A percentile compares a stretch with the other conserved stretches of the same genome.
Conservation (phyloP, 1,140 invertebrate species). For the Trinorchestia longiramus region DNA sequence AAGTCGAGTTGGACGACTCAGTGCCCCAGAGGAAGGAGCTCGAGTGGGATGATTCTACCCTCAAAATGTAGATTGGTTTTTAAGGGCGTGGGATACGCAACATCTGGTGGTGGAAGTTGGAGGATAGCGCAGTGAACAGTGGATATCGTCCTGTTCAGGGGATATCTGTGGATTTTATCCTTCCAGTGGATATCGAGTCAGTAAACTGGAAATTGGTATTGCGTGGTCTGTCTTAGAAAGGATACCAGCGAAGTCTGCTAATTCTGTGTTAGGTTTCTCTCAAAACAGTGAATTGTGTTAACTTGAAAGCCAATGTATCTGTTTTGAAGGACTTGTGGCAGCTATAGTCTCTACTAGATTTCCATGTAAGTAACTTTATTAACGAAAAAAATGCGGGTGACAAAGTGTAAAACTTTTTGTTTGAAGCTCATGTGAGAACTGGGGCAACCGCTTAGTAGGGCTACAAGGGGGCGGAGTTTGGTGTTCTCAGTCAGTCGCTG, state of each 20-base stretch:
- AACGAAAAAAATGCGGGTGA: not conserved
- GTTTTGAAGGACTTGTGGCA: too few relatives aligned
- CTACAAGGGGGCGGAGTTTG: not conserved
- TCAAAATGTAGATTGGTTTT: conserved; percentile 72
- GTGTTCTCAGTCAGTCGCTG: not conserved
- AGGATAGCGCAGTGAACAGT: too few relatives aligned
- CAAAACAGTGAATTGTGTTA: too few relatives aligned
- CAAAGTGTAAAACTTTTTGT: not conserved
- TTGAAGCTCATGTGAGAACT: not conserved
- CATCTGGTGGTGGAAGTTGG: not conserved
- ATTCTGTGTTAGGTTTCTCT: too few relatives aligned
- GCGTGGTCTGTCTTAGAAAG: too few relatives aligned
- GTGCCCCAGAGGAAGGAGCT: conserved; percentile 71
- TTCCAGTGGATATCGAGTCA: too few relatives aligned
- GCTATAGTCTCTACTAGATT: not conserved
- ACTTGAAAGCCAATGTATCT: too few relatives aligned
- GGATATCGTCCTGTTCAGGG: too few relatives aligned
- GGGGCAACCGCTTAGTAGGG: not conserved
- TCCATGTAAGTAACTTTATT: not conserved
- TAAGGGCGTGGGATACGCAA: not conserved
- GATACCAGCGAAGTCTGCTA: too few relatives aligned
- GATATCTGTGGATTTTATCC: too few relatives aligned
- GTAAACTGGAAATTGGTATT: too few relatives aligned
- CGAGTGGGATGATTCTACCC: conserved; percentile 78
- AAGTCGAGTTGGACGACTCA: conserved; percentile 67